Conservation (phyloP, 2,888 invertebrate species). For the Euzophera pinguis region DNA sequence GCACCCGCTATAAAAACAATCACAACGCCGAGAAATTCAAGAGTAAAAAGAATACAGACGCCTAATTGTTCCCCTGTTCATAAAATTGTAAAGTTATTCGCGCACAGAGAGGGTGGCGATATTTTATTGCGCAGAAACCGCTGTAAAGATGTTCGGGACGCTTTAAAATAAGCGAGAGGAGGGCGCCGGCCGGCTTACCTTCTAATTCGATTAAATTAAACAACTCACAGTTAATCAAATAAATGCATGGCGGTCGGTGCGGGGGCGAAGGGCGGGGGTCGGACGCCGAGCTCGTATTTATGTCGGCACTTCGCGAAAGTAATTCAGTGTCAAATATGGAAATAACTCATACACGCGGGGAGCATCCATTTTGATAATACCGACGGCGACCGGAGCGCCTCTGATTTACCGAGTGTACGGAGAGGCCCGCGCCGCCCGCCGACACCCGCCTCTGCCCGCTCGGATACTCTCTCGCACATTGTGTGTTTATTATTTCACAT, state of each 20-base stretch:
- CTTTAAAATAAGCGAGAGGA: constrained; percentile 73
- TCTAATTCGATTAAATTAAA: constrained; percentile 80
- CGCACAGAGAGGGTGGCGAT: constrained; percentile 68
- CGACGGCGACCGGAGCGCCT: constrained; percentile 68
- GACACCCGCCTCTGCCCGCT: constrained; percentile 28
- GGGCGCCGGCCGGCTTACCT: constrained; percentile 58
- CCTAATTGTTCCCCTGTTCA: constrained; percentile 79
- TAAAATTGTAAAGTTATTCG: constrained; percentile 78
- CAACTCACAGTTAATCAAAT: constrained; percentile 81
- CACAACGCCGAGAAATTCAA: constrained; percentile 65
- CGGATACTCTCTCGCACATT: background rate
- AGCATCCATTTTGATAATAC: constrained; percentile 78
- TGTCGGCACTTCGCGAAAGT: constrained; percentile 79
- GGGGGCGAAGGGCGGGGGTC: constrained; percentile 32
- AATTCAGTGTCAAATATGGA: constrained; percentile 80
- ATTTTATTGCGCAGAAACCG: constrained; percentile 77
- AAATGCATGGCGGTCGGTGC: constrained; percentile 71
- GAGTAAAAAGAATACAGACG: constrained; percentile 70
- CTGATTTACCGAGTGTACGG: constrained; percentile 65
- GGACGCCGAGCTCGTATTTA: constrained; percentile 61
- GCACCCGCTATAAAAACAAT: constrained; percentile 65
- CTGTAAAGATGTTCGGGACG: constrained; percentile 77
- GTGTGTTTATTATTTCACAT: background rate
- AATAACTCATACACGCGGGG: constrained; percentile 76
- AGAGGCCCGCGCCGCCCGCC: constrained; percentile 34